These are phyloP conservation scores for Esox niger DNA, from an alignment of 2,113 vertebrate genomes.

Conservation along the genomic window DNA sequence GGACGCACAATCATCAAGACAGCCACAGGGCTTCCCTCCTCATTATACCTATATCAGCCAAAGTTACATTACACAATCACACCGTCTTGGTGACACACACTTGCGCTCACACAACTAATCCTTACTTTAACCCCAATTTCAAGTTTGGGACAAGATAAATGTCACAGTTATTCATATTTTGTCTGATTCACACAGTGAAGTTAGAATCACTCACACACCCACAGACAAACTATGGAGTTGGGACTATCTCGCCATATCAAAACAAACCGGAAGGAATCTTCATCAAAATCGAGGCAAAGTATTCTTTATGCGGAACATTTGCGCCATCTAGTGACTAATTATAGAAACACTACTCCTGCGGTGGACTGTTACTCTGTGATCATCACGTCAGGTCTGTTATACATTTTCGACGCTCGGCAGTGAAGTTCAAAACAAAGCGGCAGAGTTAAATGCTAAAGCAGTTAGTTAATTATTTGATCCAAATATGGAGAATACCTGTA, in stretches of 20 bases:
- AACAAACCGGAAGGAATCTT: too few species aligned
- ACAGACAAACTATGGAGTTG: too few species aligned
- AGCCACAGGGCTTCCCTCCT: neutral
- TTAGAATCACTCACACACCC: too few species aligned
- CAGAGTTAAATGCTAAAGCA: neutral
- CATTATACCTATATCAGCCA: constrained; percentile 4
- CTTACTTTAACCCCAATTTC: too few species aligned
- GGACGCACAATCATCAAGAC: neutral
- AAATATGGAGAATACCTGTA: constrained; percentile 69
- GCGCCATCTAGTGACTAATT: constrained; percentile 10
- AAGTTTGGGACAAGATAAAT: too few species aligned
- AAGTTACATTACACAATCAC: neutral
- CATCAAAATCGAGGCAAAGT: neutral
- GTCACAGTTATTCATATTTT: too few species aligned
- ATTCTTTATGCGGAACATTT: neutral
- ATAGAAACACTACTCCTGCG: too few species aligned
- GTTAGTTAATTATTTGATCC: neutral
- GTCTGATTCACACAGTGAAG: too few species aligned
- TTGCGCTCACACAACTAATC: too few species aligned
- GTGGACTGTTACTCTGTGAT: constrained; percentile 18
- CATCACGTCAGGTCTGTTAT: neutral
- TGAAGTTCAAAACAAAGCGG: neutral
- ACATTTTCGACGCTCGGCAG: neutral
- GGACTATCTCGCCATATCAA: too few species aligned
- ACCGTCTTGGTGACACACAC: neutral